Base-by-base conservation (phyloP, 2,888 invertebrate species). In the Amiota mariae region DNA sequence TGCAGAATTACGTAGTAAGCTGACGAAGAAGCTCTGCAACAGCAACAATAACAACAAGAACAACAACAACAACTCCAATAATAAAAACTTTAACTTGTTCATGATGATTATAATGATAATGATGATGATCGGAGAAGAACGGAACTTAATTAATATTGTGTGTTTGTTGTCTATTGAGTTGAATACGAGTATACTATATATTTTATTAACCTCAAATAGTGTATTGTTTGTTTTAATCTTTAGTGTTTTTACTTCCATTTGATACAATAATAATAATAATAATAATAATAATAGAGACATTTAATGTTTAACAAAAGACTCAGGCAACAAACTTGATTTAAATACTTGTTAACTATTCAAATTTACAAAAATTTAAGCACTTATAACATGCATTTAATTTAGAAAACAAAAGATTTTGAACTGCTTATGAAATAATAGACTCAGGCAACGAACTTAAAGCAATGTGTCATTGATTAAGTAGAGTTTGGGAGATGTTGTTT, bases 21-120 rank as follows among this genome's bases (percentile, higher is more conserved):
- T 79, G 75, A 81, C 75, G 81, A 75, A 77, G 76, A 78, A 73
- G 78, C 73, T 11, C 73, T 63, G 36, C 71, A 71, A 47, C 68
- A 18, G 20, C 6, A 36, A 54, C 9, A 12, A 75, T 72, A 36
- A 36, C 36, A 36, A 36, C 36, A 36, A 36, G 4, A 36, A 6
- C 36, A 36, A 36, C 3, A 24, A 3, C 24, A 24, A 3, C 24
- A 24, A 24, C n/a, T n/a, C n/a, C n/a, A n/a, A n/a, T n/a, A n/a
- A n/a, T n/a, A n/a, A n/a, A n/a, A n/a, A n/a, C 36, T 36, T 36
- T 36, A 36, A 36, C 4, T 36, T 36, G 36, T 36, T 36, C 36
- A 36, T 36, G 8, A 36, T 36, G 2, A 36, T 36, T 36, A 6
- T 36, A 36, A 6, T 36, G 36, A 36, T 36, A 36, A 36, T 36